Evolutionary conservation across 2,888 invertebrate genomes (phyloP).

Genomic region (Chrysodeixis includens): DNA sequence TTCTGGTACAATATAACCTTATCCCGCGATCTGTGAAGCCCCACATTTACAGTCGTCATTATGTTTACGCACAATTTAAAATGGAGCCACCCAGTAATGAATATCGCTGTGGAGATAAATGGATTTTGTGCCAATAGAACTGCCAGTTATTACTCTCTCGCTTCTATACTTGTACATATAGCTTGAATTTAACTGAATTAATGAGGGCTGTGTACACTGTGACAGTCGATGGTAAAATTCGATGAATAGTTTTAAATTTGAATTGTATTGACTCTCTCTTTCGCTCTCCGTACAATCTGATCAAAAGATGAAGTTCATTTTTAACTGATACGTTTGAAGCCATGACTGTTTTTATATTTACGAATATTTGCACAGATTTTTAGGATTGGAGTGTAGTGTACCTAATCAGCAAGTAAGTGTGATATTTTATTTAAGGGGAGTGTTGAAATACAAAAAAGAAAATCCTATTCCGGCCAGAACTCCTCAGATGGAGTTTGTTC

Average conservation of each 20-base stretch:
- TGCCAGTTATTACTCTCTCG: conserved; percentile 43
- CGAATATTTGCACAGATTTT: too few species aligned
- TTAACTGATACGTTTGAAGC: too few species aligned
- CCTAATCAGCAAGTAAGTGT: too few species aligned
- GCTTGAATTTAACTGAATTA: conserved; percentile 29
- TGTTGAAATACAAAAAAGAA: too few species aligned
- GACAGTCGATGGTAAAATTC: background rate
- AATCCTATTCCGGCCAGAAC: too few species aligned
- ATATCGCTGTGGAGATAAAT: conserved; percentile 72
- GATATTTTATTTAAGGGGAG: too few species aligned
- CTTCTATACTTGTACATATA: conserved; percentile 36
- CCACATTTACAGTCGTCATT: conserved; percentile 68
- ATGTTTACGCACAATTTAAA: conserved; percentile 81
- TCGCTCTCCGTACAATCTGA: background rate
- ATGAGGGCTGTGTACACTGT: conserved; percentile 18
- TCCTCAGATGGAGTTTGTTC: too few species aligned
- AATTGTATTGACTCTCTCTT: background rate
- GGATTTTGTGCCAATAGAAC: conserved; percentile 70
- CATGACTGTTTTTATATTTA: too few species aligned
- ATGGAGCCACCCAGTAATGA: conserved; percentile 70
- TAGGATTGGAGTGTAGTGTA: too few species aligned
- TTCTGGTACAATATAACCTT: background rate
- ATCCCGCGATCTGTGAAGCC: conserved; percentile 54
- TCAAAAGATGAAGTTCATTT: too few species aligned
- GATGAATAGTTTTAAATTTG: background rate